Base-by-base conservation (phyloP, 2,888 invertebrate species). In the Drosophila pegasa region DNA sequence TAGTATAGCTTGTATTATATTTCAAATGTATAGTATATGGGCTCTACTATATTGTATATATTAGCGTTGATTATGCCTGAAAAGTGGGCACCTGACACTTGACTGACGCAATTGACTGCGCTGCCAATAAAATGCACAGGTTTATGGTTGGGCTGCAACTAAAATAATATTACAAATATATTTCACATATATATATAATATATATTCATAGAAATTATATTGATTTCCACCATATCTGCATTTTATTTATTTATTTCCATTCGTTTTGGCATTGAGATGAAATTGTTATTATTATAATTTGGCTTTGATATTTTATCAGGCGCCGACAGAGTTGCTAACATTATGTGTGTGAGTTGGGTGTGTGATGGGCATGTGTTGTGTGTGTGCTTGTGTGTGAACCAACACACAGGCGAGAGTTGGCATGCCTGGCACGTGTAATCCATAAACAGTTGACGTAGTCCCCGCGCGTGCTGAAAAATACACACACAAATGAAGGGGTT, bases 391-490 rank as follows among this genome's bases (percentile, higher is more conserved):
- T 37, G 12, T 16, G 38, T 38, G 38, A 20, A 22, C 20, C 4
- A n/a, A 6, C 9, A 43, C 14, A 10, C 20, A 25, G 25, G 14
- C 27, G 9, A 60, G 9, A 60, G 51, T 83, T 77, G 61, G 43
- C 61, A 87, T 76, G 65, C 78, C 57, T 31, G 56, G 62, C 88
- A 85, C 84, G 88, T 87, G 86, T 80, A 80, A 71, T 72, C 78
- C 86, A 87, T 87, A 85, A 82, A 80, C 66, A 61, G 63, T 82
- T 81, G 82, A 82, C 75, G 71, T 73, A 77, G 66, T 71, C 70
- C 63, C 61, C 60, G 47, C 54, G 50, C 35, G 33, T 54, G 47
- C 41, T 38, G 18, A 43, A 41, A 69, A 50, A 33, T n/a, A 33
- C 38, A 12, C 56, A 48, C 29, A 38, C 54, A 38, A 20, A 27